Base-by-base conservation (phyloP, 64 coral and sea anemone species). In the Montipora capricornis region DNA sequence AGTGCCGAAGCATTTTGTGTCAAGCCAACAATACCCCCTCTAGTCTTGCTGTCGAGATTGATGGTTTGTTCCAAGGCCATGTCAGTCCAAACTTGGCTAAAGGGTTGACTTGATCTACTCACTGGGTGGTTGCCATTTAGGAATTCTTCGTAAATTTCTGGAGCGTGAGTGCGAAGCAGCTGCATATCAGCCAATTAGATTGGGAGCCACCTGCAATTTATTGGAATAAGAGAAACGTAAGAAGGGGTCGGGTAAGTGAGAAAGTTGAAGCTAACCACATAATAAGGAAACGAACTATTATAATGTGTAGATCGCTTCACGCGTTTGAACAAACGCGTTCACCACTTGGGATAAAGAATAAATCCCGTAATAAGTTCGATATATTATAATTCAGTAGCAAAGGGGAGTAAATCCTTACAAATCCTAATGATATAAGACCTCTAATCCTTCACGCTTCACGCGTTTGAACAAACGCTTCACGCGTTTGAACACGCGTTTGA, bases 11-110 rank as follows among this genome's bases (percentile, higher is more conserved):
- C 58, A 47, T 80, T 91, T 9, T 73, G 66, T 0, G 14, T 49
- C 2, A 91, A 81, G 0, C 78, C 78, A n/a, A 90, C 47, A 1
- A 90, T 62, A 8, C 57, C 89, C 12, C 89, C 89, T 80, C 48
- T 90, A 29, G 29, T 29, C 29, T 29, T 10, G 87, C 26, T 86
- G 81, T 90, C 76, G n/a, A 14, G 7, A 17, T 90, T 90, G 44
- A 90, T 68, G 11, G 49, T 60, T 53, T 80, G 88, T 50, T 90
- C 88, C 20, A 90, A 11, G 46, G 88, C 88, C 75, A 90, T 90
- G 52, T 90, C 85, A 16, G 85, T 88, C 85, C 85, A 76, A 3
- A 77, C 50, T 50, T 44, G 15, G 20, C 26, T 20, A 13, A 77
- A 77, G 4, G 74, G 87, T 24, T 89, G 87, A 73, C 87, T 19